Evolutionary conservation across 2,888 invertebrate species (phyloP).

Genomic region (Germaria angustata): DNA sequence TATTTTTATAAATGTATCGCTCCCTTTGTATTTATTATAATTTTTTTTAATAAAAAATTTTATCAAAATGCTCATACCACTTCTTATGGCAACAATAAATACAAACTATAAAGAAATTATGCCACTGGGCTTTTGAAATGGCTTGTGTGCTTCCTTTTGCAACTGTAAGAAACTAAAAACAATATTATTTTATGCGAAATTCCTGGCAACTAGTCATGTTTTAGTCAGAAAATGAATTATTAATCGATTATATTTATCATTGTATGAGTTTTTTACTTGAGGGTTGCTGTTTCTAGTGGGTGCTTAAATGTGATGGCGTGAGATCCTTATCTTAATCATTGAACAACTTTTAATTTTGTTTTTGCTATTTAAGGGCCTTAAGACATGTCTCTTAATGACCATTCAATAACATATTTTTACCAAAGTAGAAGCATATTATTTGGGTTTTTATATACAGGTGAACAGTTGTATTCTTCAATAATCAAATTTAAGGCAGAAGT

Average conservation of each 20-base stretch:
- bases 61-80: conserved; percentile 51
- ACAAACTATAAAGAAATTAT: conserved; percentile 6
- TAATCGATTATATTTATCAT: conserved; percentile 35
- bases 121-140: conserved; percentile 59
- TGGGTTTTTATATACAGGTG: conserved; percentile 20
- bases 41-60: conserved; percentile 38
- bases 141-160: neutral
- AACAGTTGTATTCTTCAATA: conserved; percentile 28
- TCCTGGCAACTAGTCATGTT: conserved; percentile 25
- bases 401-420: neutral
- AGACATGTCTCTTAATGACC: conserved; percentile 12
- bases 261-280: neutral
- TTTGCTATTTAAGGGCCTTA: neutral
- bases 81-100: conserved; percentile 26
- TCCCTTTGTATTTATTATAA: conserved; percentile 9
- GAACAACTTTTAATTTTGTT: neutral
- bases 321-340: conserved; percentile 38
- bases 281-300: conserved; percentile 39
- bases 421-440: neutral
- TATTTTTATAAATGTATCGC: conserved; percentile 11
- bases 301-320: neutral
- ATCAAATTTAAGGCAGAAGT: too few relatives aligned
- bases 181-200: neutral
- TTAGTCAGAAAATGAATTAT: conserved; percentile 53
- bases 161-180: neutral